Evolutionary conservation across 2,888 invertebrate species (phyloP).

Genomic region (Cyclophora albipunctata): DNA sequence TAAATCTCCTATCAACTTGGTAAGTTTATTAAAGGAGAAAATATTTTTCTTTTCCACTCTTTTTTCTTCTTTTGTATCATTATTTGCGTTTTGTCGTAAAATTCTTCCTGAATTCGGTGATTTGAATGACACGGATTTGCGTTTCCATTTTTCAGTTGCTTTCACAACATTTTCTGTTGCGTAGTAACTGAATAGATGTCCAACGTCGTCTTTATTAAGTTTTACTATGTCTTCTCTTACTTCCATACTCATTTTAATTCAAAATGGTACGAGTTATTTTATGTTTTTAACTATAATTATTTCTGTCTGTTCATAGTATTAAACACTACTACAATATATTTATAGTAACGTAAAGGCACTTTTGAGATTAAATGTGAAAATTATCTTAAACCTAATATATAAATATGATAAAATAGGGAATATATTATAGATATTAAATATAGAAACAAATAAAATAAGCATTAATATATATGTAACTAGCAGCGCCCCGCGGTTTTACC

Average conservation of each 20-base stretch:
- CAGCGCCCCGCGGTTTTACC: no score
- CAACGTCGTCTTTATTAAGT: conserved; percentile 45
- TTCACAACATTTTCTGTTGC: conserved; percentile 26
- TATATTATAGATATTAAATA: no score
- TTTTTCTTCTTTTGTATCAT: conserved; percentile 2
- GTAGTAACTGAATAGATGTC: conserved; percentile 40
- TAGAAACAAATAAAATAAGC: no score
- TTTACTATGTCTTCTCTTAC: conserved; percentile 40
- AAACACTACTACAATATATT: no score
- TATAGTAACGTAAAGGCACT: no score
- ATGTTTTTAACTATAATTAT: not conserved
- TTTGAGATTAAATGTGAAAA: no score
- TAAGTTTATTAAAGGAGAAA: conserved; percentile 29
- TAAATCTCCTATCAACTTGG: conserved; percentile 48
- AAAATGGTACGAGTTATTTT: not conserved
- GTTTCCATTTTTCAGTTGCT: conserved; percentile 43
- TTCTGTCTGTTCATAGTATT: no score
- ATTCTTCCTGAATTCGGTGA: conserved; percentile 55
- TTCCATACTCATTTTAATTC: conserved; percentile 39
- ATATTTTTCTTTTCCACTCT: conserved; percentile 15
- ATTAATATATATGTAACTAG: no score
- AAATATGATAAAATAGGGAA: no score
- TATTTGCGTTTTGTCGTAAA: conserved; percentile 23
- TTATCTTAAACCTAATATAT: no score
- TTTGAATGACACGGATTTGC: conserved; percentile 52